phyloP scores from a whole-genome alignment of 2,797 vertebrate species.

The Podarcis siculus region DNA sequence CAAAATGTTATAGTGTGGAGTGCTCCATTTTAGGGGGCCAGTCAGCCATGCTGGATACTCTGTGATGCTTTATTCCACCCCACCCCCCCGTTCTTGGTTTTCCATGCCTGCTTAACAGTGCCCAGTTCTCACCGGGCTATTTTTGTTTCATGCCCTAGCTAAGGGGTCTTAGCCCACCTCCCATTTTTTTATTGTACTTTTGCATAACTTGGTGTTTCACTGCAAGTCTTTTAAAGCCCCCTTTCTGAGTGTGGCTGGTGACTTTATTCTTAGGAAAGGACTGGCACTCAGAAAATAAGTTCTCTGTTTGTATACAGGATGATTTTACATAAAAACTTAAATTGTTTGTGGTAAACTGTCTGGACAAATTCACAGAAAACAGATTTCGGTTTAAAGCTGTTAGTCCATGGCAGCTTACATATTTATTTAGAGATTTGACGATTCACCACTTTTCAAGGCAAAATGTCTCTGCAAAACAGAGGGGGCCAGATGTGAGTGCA shows the following conservation, averaged over 20 bases:
- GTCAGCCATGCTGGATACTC: no score
- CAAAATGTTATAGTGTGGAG: no score
- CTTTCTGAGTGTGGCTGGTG: background rate
- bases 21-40: no score
- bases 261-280: background rate
- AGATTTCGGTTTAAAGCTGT: background rate
- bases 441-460: background rate
- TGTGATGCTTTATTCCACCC: no score
- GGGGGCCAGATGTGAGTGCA: background rate
- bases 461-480: background rate
- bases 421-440: background rate
- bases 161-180: background rate
- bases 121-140: background rate
- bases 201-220: background rate
- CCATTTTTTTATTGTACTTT: background rate
- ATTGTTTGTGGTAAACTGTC: no score
- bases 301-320: no score
- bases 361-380: background rate
- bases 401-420: background rate
- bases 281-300: background rate
- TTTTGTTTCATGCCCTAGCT: background rate
- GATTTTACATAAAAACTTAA: no score
- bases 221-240: background rate
- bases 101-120: no score
- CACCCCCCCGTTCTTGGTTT: no score